Evolutionary conservation across 2,888 invertebrate species (phyloP), one percentile per base, ranked within the genome.

Genomic region (Drosophila bunnanda): DNA sequence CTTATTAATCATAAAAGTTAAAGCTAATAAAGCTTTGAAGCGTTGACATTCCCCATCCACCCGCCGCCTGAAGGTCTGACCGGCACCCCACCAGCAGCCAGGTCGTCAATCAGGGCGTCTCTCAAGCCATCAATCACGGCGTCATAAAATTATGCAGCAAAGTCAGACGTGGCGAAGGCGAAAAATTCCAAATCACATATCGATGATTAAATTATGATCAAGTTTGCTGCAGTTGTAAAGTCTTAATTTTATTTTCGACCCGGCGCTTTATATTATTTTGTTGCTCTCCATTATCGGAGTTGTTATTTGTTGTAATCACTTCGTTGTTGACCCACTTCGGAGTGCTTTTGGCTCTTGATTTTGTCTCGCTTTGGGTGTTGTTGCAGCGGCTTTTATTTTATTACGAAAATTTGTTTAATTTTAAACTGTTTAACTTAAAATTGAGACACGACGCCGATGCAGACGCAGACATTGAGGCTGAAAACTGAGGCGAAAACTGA

Each of bases 401-500:
- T 83, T 83, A 85, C 86, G 82, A 83, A 85, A 82, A 88, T 88
- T 32, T 82, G 82, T 82, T 88, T 85, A 82, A 85, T 88, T 87
- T 88, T 70, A 88, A 82, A 82, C 78, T 77, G 84, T 88, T 84
- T 83, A 88, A 80, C 87, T 84, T 83, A 79, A 88, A 84, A 88
- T 86, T 84, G 81, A 84, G 84, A 83, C 88, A 73, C 73, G 75
- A 50, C 74, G 41, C 53, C 71, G 43, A 39, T 36, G 57, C 30
- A 25, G 64, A 12, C 28, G 52, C 59, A 60, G 64, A 39, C 38
- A 39, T 22, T 39, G 48, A 22, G 56, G 32, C 22, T 28, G 3
- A 15, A 30, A 41, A 25, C 55, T 17, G 50, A n/a, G 28, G 38
- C 28, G 38, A 53, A 30, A 54, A 20, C 17, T 15, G 79, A 73